Base-by-base conservation (phyloP, 2,888 invertebrate species). In the Bellardia pandia region DNA sequence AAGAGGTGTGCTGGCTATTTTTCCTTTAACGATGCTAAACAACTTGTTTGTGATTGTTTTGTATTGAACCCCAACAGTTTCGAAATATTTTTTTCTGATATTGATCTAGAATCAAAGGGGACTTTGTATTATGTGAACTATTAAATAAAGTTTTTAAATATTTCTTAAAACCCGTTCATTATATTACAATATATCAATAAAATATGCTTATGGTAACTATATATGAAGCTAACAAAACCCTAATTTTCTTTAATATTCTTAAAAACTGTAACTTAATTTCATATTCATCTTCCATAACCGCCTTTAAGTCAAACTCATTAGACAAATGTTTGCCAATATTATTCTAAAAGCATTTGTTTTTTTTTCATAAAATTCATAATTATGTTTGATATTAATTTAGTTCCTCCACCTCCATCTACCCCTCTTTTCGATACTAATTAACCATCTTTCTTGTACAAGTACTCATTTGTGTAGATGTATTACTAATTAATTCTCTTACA, bases 401-500 rank as follows among this genome's bases (percentile, higher is more conserved):
- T n/a, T 4, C 23, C 14, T 14, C 16, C 9, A n/a, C 3, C 16
- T 13, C 60, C 79, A 13, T 16, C 8, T 33, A 5, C 14, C 3
- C 5, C 7, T n/a, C 1, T 8, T 13, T 14, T 69, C 30, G 3
- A 23, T 72, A 58, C 48, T 58, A 77, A 83, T 85, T 85, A 79
- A 85, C 58, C 23, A 23, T 75, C 33, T 53, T 68, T 60, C 13
- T 23, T 13, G 45, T 45, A n/a, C 40, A 74, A 56, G 53, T 56
- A 56, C 56, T 40, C 53, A 69, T 64, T 83, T 80, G 16, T 16
- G 16, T 33, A 56, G 74, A 80, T 80, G 79, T 80, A 64, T 56
- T 69, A 69, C 79, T 83, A 86, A 86, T 86, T 86, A 86, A 83
- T 86, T 79, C 86, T 79, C 71, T 76, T 79, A 80, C 83, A 83